Evolutionary conservation across 1,140 invertebrate genomes (phyloP), one percentile per base, ranked within the genome.

Genomic region (Aphis craccivora): DNA sequence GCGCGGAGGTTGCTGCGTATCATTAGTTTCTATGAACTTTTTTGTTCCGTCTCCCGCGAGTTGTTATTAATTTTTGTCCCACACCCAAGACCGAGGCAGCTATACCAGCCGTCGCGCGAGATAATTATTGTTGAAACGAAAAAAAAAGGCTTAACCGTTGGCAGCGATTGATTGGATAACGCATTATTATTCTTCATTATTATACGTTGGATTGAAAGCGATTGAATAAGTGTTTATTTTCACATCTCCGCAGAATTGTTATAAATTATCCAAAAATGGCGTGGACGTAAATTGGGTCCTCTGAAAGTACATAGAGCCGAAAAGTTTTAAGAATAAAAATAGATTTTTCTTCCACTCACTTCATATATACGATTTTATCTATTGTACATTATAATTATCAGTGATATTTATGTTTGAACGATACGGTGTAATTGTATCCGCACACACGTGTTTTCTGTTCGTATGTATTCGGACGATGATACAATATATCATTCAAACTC

Each of bases 21-120:
- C 88, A 90, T 90, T 90, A 90, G 37, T 90, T 40, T 90, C 14
- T 90, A 90, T 25, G 11, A 25, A 30, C 20, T 40, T 60, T 60
- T 90, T 60, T 55, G 3, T 55, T 89, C n/a, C 30, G 35, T 87
- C 14, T n/a, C 11, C 86, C 5, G 45, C 14, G 4, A 87, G 43
- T 48, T 48, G 20, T 53, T 53, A 89, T 89, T 53, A 53, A 37
- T 83, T 83, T 84, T 84, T 84, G 83, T 84, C 40, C 37, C 23
- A 40, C 60, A 43, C 40, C 37, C 37, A 37, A 51, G 1, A 51
- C 37, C 37, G 83, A 84, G 3, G 37, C 43, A 25, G 25, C 60
- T 67, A 45, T 45, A 67, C 60, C 20, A 81, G 14, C 76, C 20
- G 6, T 37, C 37, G 0, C 7, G 35, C 37, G 35, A 22, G 20